Evolutionary conservation across 2,888 invertebrate genomes (phyloP), one percentile per base, ranked within the genome.

Genomic region (Nyleta sp.): DNA sequence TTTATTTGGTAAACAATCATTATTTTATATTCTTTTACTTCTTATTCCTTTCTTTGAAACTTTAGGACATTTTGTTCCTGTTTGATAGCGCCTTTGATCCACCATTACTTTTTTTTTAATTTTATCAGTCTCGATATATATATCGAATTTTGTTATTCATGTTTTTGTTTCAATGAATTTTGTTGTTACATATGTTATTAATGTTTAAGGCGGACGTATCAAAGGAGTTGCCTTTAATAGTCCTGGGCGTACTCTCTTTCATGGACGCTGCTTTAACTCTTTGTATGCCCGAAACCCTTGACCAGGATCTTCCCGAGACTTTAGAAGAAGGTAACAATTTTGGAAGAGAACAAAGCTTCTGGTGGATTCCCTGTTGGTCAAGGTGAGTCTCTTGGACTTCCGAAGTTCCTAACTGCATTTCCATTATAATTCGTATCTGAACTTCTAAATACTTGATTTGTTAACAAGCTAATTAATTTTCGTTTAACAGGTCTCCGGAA

Each of bases 321-420:
- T 91, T 97, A 2, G 94, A 94, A 77, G 97, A 97, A 88, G 97
- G 97, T 10, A 97, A 97, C 91, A 93, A 95, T 84, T 97, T 97
- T 84, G 97, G 97, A 0, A 93, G 92, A 68, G 93, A 95, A 55
- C 97, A 97, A 89, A 94, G 92, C 82, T 95, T 97, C 87, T 95
- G 95, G 94, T 96, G 97, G 86, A 95, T 95, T 75, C 97, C 96
- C 28, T 90, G 90, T 73, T 79, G 89, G 62, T 84, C 87, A 38
- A 73, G 85, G 90, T 90, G 80, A 35, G 22, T 70, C 10, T 10
- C 0, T 31, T 53, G n/a, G 2, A 17, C 35, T 57, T 50, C n/a
- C n/a, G n/a, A n/a, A n/a, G n/a, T n/a, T n/a, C n/a, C n/a, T n/a
- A n/a, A n/a, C n/a, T n/a, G n/a, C n/a, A n/a, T n/a, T n/a, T n/a